These are phyloP conservation scores for Ciconia nigra DNA, from an alignment of 2,797 vertebrate genomes.

Conservation along the genomic window DNA sequence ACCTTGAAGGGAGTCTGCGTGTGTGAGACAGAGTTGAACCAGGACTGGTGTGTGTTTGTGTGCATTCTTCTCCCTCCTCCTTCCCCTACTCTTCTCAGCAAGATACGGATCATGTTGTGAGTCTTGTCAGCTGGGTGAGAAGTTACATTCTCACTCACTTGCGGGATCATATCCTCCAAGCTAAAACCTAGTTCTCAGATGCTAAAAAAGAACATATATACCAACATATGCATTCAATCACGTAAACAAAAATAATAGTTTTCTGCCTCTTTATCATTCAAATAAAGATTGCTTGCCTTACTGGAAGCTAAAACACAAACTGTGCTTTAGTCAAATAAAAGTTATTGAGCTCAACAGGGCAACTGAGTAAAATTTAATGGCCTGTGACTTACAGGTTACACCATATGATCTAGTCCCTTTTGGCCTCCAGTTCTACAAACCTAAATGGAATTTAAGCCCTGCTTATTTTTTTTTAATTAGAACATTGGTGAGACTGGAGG, in stretches of 20 bases:
- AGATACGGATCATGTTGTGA: fast-evolving
- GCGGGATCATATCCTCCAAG: background rate
- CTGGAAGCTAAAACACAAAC: conserved; percentile 1
- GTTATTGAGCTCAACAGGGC: conserved; percentile 41
- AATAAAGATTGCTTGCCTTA: background rate
- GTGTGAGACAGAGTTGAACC: background rate
- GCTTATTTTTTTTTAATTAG: conserved; percentile 3
- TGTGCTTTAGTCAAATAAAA: conserved; percentile 24
- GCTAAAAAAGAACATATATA: background rate
- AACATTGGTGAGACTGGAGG: conserved; percentile 2
- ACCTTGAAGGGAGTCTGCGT: background rate
- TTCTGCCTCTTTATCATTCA: background rate
- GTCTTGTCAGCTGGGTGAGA: background rate
- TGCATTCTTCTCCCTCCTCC: background rate
- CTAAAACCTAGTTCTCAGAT: background rate
- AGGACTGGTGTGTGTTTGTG: background rate
- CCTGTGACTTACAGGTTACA: conserved; percentile 34
- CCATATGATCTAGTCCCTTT: conserved; percentile 34
- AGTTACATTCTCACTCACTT: background rate
- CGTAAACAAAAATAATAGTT: background rate
- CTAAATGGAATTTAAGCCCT: background rate
- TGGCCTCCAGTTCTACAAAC: conserved; percentile 5
- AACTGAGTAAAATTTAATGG: conserved; percentile 45
- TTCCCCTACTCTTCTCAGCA: background rate
- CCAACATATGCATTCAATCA: background rate